These are phyloP conservation scores for Sebastes nivosus DNA, from an alignment of 2,797 vertebrate species.

Conservation along the genomic window DNA sequence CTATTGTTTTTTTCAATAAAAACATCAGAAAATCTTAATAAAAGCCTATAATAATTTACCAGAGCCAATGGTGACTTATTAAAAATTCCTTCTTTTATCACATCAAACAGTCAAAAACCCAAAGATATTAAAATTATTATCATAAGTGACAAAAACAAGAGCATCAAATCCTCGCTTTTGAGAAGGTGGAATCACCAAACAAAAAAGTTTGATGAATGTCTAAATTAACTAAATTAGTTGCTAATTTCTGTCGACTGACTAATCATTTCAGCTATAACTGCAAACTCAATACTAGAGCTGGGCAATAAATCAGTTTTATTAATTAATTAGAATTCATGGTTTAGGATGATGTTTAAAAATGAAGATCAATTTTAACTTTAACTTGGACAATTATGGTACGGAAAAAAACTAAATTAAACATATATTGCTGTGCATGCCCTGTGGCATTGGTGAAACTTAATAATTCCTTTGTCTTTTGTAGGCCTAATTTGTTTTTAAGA, in stretches of 20 bases:
- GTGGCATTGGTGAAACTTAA: no score
- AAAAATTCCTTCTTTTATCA: neutral
- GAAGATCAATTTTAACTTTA: no score
- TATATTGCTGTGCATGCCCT: no score
- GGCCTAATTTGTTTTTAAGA: no score
- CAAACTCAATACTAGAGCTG: neutral
- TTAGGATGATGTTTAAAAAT: no score
- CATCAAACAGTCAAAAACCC: neutral
- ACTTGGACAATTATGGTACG: no score
- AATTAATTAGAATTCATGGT: no score
- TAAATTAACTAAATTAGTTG: neutral
- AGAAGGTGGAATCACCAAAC: neutral
- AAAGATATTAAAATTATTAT: neutral
- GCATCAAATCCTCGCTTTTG: neutral
- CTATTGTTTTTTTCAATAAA: neutral
- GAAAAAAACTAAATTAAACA: no score
- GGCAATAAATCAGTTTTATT: no score
- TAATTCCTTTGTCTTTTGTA: no score
- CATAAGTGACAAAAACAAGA: neutral
- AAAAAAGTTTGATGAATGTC: neutral
- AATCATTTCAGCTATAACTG: neutral
- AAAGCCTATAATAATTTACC: neutral
- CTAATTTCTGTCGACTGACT: neutral
- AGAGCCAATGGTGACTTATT: neutral
- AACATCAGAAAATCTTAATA: neutral